Base-by-base conservation (phyloP, 2,888 invertebrate genomes). In the Eupsilia transversa region DNA sequence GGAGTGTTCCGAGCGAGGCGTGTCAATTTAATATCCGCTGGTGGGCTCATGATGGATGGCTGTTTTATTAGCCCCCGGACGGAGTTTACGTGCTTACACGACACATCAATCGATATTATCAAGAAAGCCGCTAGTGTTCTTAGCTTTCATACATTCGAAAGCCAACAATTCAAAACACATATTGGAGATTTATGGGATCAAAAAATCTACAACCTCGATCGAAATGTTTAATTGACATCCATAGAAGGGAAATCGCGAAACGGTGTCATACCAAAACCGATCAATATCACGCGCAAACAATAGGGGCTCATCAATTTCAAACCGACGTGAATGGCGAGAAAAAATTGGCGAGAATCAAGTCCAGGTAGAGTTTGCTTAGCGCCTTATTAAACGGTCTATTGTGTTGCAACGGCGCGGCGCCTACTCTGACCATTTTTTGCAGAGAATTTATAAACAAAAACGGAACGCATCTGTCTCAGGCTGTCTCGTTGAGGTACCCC, bases 21-120 rank as follows among this genome's bases (percentile, higher is more conserved):
- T 94, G 95, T 95, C 95, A 92, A 94, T 94, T 93, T 94, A 94
- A 95, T 96, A 95, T 95, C 94, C 95, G 94, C 90, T 89, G 94
- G 92, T 93, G 93, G 92, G 88, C 91, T 88, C 87, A 89, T 95
- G 94, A 95, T 94, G 89, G 93, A 94, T 94, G 93, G 89, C 84
- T 85, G 89, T 92, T 94, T 94, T 93, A 95, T 94, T 94, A 91
- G 91, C 90, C 90, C 91, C 90, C 85, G 83, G 83, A 87, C 90
- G 89, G 84, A 88, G 86, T 89, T 89, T 90, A 93, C 89, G 91
- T 89, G 87, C 88, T 88, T 86, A 88, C 64, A 71, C 86, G 87
- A 87, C 85, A 89, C 89, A 84, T 85, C 82, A 86, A 86, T 86
- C 82, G 82, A 85, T 82, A 74, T 87, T 80, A 87, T 85, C 86